phyloP scores from a whole-genome alignment of 1,140 invertebrate species.

The Bombus confusus region DNA sequence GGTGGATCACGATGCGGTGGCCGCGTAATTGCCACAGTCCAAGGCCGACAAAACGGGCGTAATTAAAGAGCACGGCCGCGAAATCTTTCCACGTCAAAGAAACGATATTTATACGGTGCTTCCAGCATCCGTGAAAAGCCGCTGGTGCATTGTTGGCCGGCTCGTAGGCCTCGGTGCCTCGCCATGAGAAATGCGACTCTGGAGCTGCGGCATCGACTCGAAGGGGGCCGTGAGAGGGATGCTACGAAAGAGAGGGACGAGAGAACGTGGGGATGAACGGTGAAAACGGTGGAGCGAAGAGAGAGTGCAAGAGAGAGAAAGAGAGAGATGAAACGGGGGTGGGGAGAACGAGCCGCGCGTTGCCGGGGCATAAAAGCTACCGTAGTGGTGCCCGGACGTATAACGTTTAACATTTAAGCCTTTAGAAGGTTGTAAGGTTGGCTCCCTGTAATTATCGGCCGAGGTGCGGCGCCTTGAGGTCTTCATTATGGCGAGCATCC shows the following conservation, averaged over 20 bases:
- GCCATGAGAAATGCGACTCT: constrained; percentile 27
- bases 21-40: neutral
- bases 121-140: constrained; percentile 48
- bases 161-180: neutral
- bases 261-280: constrained; percentile 9
- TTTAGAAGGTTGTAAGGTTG: constrained; percentile 83
- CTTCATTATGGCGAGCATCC: constrained; percentile 82
- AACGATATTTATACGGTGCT: constrained; percentile 39
- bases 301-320: neutral
- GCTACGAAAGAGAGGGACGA: neutral
- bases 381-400: constrained; percentile 77
- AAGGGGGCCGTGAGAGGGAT: constrained; percentile 3
- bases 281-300: constrained; percentile 19
- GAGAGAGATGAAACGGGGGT: constrained; percentile 22
- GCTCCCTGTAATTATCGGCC: constrained; percentile 83
- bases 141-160: constrained; percentile 17
- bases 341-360: constrained; percentile 50
- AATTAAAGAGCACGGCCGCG: constrained; percentile 54
- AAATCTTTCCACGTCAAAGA: constrained; percentile 25
- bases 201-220: neutral
- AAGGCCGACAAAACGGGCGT: constrained; percentile 15
- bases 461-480: constrained; percentile 83
- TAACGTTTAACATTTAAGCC: constrained; percentile 83
- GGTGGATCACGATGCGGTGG: neutral
- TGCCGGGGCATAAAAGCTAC: constrained; percentile 79